Evolutionary conservation across 1,140 invertebrate genomes (phyloP).

Genomic region (Drosophila miranda): DNA sequence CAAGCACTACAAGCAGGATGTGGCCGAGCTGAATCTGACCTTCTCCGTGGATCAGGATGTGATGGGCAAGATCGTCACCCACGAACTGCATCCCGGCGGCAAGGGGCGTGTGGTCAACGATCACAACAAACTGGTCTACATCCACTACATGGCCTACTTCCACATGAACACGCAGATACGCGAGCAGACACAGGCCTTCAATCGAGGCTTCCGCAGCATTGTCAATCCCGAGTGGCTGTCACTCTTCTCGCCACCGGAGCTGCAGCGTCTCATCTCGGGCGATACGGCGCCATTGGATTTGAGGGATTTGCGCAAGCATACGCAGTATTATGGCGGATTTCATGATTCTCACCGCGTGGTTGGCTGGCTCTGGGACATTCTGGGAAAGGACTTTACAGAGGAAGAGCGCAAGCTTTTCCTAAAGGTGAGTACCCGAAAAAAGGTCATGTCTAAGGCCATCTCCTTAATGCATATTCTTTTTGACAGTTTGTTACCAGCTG

Average conservation of each 20-base stretch:
- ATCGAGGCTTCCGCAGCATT: constrained; percentile 97
- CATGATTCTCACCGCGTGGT: constrained; percentile 99
- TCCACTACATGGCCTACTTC: constrained; percentile 99
- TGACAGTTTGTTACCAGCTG: constrained; percentile 99
- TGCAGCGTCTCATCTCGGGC: constrained; percentile 95
- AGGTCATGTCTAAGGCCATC: not conserved
- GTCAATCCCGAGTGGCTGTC: constrained; percentile 97
- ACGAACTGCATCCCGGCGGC: constrained; percentile 96
- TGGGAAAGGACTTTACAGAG: constrained; percentile 97
- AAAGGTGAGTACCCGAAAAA: constrained; percentile 85
- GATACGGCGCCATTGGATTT: constrained; percentile 96
- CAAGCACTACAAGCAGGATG: constrained; percentile 96
- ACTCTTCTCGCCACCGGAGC: constrained; percentile 98
- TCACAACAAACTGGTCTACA: constrained; percentile 94
- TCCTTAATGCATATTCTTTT: not conserved
- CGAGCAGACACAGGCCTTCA: constrained; percentile 97
- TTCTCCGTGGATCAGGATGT: constrained; percentile 98
- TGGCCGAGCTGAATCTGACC: constrained; percentile 95
- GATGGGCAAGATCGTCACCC: constrained; percentile 94
- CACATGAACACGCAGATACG: constrained; percentile 98
- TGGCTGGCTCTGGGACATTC: constrained; percentile 99
- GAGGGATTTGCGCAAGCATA: constrained; percentile 94
- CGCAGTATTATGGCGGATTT: constrained; percentile 99
- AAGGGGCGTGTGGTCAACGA: constrained; percentile 96
- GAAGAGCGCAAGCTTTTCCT: constrained; percentile 96